Percentiles rank a stretch among this genome's conserved stretches.
Conservation (phyloP, 2,797 vertebrate genomes). For the Coreius guichenoti region DNA sequence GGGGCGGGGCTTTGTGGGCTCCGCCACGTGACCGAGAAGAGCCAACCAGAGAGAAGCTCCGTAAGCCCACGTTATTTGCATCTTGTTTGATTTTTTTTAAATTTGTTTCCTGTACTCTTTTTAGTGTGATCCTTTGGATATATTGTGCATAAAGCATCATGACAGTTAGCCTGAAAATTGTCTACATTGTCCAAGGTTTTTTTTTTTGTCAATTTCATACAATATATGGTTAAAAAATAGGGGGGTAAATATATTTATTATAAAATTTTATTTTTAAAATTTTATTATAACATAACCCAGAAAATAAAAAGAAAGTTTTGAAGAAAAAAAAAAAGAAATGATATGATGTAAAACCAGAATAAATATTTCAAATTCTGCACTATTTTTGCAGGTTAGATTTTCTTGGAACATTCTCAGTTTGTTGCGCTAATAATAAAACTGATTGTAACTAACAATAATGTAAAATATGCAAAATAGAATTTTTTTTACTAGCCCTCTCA, state of each 20-base stretch:
- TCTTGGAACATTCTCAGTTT: not conserved
- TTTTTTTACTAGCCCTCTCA: not conserved
- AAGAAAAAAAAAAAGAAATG: too few relatives aligned
- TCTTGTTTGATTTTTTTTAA: not conserved
- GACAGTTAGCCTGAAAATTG: not conserved
- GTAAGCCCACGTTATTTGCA: not conserved
- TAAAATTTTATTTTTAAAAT: too few relatives aligned
- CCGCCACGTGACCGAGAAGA: constrained; percentile 41
- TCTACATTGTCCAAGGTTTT: too few relatives aligned
- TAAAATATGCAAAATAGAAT: not conserved
- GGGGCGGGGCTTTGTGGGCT: not conserved
- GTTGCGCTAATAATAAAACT: not conserved
- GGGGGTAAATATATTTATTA: too few relatives aligned
- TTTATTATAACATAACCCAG: not conserved
- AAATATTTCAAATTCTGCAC: not conserved
- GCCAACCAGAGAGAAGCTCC: not conserved
- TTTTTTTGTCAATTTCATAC: not conserved
- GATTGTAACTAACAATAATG: not conserved
- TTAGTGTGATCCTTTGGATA: not conserved
- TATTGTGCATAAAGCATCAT: not conserved
- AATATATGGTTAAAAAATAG: not conserved
- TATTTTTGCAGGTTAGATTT: not conserved
- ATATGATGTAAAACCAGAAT: not conserved
- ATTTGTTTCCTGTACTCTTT: not conserved
- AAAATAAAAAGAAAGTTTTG: not conserved